Evolutionary conservation across 2,797 vertebrate species (phyloP), one percentile per base, ranked within the genome.

Genomic region (Pitangus sulphuratus): DNA sequence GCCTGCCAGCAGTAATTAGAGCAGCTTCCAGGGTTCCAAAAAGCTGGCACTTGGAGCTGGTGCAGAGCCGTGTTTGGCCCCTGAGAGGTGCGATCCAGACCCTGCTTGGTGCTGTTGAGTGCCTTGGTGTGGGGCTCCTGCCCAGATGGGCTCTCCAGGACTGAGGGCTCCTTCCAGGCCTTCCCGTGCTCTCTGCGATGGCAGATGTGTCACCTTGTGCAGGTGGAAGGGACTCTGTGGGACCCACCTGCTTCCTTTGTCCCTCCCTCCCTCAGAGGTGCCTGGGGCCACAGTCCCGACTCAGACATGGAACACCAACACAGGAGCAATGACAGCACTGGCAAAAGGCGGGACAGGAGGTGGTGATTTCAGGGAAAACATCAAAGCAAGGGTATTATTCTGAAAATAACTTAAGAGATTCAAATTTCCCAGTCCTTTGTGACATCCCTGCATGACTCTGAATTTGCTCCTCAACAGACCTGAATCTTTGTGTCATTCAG

Each of bases 201-300:
- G 76, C 58, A 45, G 53, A 24, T 9, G 12, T 65, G 5, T 1
- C 11, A 0, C 15, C 19, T 9, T 0, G 0, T 47, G 7, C 61
- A n/a, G 1, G 1, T 12, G 48, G 12, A 56, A 44, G 58, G 2
- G 16, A 4, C 0, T 0, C 47, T 19, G 40, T 25, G 28, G 11
- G 16, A 6, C 54, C 4, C 2, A 5, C 15, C 64, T n/a, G 53
- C 42, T 51, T 37, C n/a, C 31, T 4, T 2, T 31, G 33, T 42
- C 48, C 45, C 51, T 78, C 9, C 51, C 33, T 35, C 7, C 5
- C 48, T 50, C 31, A 7, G 2, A 1, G 2, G 30, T 6, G 9
- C 47, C 31, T 48, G 56, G 24, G 30, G 35, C 62, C 53, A 0
- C 57, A 28, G 58, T 60, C 50, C 84, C 50, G 15, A 10, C 50